Evolutionary conservation across 2,888 invertebrate genomes (phyloP), one percentile per base, ranked within the genome.

Genomic region (Plagodis dolabraria): DNA sequence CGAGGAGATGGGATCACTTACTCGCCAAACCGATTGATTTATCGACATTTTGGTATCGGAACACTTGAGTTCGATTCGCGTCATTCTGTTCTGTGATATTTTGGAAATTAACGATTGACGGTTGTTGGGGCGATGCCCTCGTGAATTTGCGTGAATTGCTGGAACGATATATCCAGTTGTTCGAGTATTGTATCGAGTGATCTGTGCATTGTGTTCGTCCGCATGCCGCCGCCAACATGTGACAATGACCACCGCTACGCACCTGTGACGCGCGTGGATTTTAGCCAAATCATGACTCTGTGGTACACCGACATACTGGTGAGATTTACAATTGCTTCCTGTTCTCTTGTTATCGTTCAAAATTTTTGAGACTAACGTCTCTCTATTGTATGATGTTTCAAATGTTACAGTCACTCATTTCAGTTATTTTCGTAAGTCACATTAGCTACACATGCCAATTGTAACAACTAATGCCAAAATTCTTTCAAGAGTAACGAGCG

Each of bases 231-330:
- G 80, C 80, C 83, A 78, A 79, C 76, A 78, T 79, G 80, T 82
- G 86, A 89, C 86, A 85, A 87, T 88, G 87, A 84, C 82, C 88
- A 84, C 74, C 55, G 77, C 74, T 78, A 76, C 79, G 79, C 85
- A 77, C 77, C 76, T 77, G 76, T 90, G 90, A 90, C 88, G 87
- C 78, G 74, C 69, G 79, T 91, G 92, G 91, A 89, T 77, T 71
- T 69, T 76, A 66, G 92, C 92, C 92, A 92, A 92, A 71, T 79
- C 78, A 92, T 92, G 92, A 92, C 92, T 81, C 87, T 92, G 71
- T 92, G 92, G 92, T 92, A 92, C 83, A 91, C 91, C 69, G 88
- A 92, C 78, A 81, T 92, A 86, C 77, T 91, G 92, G 92, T 92
- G 82, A 92, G 91, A 80, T 72, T 72, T 50, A 53, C 61, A 50